Evolutionary conservation across 1,140 invertebrate species (phyloP).

Genomic region (Ceratina calcarata): DNA sequence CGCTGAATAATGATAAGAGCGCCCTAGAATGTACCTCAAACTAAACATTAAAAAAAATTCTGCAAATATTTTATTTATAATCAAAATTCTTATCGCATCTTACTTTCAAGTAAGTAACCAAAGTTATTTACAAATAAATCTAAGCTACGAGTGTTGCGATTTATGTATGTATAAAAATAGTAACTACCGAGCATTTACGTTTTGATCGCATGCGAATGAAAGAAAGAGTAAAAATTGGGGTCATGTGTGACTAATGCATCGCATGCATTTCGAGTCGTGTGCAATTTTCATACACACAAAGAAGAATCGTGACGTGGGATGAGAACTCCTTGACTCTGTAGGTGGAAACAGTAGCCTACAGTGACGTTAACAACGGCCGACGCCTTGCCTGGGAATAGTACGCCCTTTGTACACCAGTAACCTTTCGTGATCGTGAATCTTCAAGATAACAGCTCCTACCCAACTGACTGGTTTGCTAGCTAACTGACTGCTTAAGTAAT

Average conservation of each 20-base stretch:
- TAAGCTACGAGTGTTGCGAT: too few relatives aligned
- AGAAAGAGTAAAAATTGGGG: background rate
- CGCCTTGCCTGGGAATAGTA: conserved; percentile 54
- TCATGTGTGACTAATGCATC: conserved; percentile 4
- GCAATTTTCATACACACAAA: conserved; percentile 8
- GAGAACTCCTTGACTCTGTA: conserved; percentile 27
- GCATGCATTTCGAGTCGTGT: background rate
- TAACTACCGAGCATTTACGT: background rate
- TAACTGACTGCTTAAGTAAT: too few relatives aligned
- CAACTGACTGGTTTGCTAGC: too few relatives aligned
- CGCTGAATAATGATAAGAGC: background rate
- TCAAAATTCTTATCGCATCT: too few relatives aligned
- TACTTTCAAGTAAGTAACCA: too few relatives aligned
- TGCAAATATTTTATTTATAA: background rate
- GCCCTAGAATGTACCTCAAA: too few relatives aligned
- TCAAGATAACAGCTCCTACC: background rate
- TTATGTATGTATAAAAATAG: background rate
- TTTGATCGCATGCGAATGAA: background rate
- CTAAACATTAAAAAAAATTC: too few relatives aligned
- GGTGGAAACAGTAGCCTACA: conserved; percentile 9
- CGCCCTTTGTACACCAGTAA: conserved; percentile 56
- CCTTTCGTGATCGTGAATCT: conserved; percentile 55
- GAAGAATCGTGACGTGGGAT: conserved; percentile 30
- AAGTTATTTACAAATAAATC: background rate
- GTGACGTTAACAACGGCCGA: conserved; percentile 7